Conservation (phyloP, 35 echinoderm and acorn worm species). For the Stichopus chloronotus region DNA sequence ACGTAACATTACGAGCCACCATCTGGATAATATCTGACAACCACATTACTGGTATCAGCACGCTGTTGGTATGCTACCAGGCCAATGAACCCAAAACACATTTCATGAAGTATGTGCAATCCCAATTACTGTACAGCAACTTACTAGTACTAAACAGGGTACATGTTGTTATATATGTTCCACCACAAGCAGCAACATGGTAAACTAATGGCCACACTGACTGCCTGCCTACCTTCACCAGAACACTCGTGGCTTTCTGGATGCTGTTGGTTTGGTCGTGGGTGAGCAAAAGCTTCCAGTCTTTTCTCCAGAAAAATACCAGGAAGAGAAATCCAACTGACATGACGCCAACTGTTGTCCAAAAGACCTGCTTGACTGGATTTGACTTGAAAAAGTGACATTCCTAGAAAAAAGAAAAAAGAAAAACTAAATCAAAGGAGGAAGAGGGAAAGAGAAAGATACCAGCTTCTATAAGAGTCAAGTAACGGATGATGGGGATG, state of each 20-base stretch:
- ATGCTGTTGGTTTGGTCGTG: constrained; percentile 18
- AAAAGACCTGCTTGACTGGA: constrained; percentile 16
- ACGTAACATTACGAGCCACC: no score
- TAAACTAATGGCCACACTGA: no score
- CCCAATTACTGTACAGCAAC: no score
- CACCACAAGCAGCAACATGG: no score
- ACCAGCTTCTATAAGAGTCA: not conserved
- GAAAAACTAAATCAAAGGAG: not conserved
- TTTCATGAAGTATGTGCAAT: no score
- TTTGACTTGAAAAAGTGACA: constrained; percentile 61
- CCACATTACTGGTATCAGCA: no score
- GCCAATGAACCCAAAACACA: no score
- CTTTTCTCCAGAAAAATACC: constrained; percentile 82
- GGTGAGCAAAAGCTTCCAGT: constrained; percentile 75
- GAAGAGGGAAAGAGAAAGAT: not conserved
- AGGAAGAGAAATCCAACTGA: constrained; percentile 66
- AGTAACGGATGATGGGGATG: no score
- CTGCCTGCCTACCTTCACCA: constrained; percentile 62
- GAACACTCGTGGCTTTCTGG: constrained; percentile 55
- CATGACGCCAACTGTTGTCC: constrained; percentile 56
- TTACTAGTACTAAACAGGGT: no score
- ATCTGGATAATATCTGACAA: no score
- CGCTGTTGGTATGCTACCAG: no score
- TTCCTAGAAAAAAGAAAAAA: constrained; percentile 24
- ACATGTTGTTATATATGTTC: no score